These are phyloP conservation scores for Ormyrus pomaceus DNA, from an alignment of 2,888 invertebrate genomes.

Conservation along the genomic window DNA sequence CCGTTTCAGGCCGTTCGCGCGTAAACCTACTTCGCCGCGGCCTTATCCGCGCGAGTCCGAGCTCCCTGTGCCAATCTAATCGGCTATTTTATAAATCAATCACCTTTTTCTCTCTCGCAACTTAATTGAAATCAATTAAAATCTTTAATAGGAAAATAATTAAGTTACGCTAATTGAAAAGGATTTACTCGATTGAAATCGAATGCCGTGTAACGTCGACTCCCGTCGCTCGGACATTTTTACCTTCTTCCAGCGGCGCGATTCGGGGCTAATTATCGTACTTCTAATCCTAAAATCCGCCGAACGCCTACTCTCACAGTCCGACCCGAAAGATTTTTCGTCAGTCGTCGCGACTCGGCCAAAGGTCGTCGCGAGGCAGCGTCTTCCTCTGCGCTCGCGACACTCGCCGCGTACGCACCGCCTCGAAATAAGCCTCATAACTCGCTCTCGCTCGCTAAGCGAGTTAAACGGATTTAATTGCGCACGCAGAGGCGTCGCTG, in stretches of 20 bases:
- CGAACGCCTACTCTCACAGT: too few relatives aligned
- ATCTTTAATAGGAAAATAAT: conserved; percentile 24
- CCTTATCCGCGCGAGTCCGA: neutral
- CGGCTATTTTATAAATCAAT: conserved; percentile 42
- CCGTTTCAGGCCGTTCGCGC: conserved; percentile 34
- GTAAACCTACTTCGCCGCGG: conserved; percentile 39
- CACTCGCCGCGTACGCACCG: too few relatives aligned
- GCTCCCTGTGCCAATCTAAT: conserved; percentile 43
- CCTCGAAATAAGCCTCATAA: too few relatives aligned
- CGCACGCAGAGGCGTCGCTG: neutral
- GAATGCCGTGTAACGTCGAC: too few relatives aligned
- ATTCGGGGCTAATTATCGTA: neutral
- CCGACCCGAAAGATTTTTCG: too few relatives aligned
- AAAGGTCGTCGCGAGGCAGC: too few relatives aligned
- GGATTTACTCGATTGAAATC: too few relatives aligned
- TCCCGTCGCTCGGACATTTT: neutral
- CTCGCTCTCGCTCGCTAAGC: neutral
- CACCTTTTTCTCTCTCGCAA: conserved; percentile 2
- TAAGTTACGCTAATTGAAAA: conserved; percentile 28
- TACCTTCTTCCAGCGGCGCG: neutral
- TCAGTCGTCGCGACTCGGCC: too few relatives aligned
- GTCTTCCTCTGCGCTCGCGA: too few relatives aligned
- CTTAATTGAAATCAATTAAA: conserved; percentile 35
- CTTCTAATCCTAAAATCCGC: neutral
- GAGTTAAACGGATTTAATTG: conserved; percentile 11